These are phyloP conservation scores for Lobophora halterata DNA, from an alignment of 2,888 invertebrate species.

Conservation along the genomic window DNA sequence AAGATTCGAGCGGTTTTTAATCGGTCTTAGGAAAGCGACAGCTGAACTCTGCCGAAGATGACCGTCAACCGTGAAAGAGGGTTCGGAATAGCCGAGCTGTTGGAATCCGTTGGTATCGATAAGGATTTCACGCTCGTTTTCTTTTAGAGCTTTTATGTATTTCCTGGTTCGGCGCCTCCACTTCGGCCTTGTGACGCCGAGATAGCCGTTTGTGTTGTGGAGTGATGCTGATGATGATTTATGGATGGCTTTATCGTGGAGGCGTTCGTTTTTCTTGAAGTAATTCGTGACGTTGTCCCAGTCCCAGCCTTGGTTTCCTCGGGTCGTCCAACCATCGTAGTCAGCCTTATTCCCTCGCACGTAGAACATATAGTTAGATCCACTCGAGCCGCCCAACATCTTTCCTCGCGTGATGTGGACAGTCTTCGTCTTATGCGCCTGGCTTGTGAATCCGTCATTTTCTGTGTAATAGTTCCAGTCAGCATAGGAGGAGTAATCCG, in stretches of 20 bases:
- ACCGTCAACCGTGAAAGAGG: slow-evolving; percentile 32
- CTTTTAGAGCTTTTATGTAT: slow-evolving; percentile 24
- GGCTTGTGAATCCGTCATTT: neutral
- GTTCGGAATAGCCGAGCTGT: slow-evolving; percentile 37
- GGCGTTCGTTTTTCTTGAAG: slow-evolving; percentile 39
- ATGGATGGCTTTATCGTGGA: slow-evolving; percentile 16
- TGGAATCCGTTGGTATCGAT: slow-evolving; percentile 36
- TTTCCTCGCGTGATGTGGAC: slow-evolving; percentile 79
- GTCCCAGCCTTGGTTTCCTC: slow-evolving; percentile 74
- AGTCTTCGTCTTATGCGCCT: neutral
- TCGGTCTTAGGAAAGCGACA: slow-evolving; percentile 36
- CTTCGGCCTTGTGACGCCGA: slow-evolving; percentile 25
- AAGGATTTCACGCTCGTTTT: slow-evolving; percentile 30
- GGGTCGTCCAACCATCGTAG: slow-evolving; percentile 71
- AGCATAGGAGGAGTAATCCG: slow-evolving; percentile 20
- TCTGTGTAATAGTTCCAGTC: slow-evolving; percentile 39
- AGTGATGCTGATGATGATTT: slow-evolving; percentile 12
- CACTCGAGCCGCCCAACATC: slow-evolving; percentile 83
- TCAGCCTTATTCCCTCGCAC: slow-evolving; percentile 82
- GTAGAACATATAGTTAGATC: slow-evolving; percentile 84
- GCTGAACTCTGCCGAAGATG: slow-evolving; percentile 38
- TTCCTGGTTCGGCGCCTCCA: slow-evolving; percentile 8
- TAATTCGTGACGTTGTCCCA: slow-evolving; percentile 40
- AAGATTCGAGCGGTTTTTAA: slow-evolving; percentile 37
- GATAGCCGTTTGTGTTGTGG: slow-evolving; percentile 28